phyloP scores from a whole-genome alignment of 1,140 invertebrate genomes.

The Drosophila baimaii region DNA sequence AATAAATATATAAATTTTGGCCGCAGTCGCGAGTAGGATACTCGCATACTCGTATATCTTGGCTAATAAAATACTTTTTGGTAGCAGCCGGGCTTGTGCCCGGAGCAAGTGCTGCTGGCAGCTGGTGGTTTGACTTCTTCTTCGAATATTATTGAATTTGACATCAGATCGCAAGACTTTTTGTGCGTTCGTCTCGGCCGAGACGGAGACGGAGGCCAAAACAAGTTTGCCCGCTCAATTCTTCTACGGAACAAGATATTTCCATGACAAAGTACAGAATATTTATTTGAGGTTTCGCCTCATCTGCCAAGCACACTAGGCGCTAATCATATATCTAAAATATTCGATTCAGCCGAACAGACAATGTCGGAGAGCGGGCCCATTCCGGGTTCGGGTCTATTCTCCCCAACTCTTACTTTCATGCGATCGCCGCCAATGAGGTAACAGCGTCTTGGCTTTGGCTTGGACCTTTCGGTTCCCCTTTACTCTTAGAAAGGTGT shows the following conservation, averaged over 20 bases:
- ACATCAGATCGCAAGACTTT: conserved; percentile 25
- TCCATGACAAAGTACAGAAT: conserved; percentile 49
- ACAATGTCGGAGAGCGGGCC: conserved; percentile 3
- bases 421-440: conserved; percentile 1
- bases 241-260: conserved; percentile 37
- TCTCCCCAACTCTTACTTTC: conserved; percentile 38
- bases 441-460: not conserved
- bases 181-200: conserved; percentile 9
- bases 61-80: conserved; percentile 16
- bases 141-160: conserved; percentile 26
- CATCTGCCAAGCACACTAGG: conserved; percentile 11
- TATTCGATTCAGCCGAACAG: not conserved
- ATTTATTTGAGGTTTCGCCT: conserved; percentile 21
- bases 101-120: conserved; percentile 30
- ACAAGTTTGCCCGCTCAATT: conserved; percentile 53
- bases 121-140: conserved; percentile 36
- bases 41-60: conserved; percentile 3
- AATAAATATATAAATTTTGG: conserved; percentile 14
- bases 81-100: not conserved
- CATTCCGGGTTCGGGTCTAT: not conserved
- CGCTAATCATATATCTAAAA: conserved; percentile 9
- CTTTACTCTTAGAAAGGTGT: conserved; percentile 14
- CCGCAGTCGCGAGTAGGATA: not conserved
- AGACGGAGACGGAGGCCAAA: conserved; percentile 4
- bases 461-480: not conserved